A percentile compares a stretch with the other conserved stretches of the same genome.
These are phyloP conservation scores for Hemicordylus capensis DNA, from an alignment of 2,113 vertebrate species.

Conservation along the genomic window DNA sequence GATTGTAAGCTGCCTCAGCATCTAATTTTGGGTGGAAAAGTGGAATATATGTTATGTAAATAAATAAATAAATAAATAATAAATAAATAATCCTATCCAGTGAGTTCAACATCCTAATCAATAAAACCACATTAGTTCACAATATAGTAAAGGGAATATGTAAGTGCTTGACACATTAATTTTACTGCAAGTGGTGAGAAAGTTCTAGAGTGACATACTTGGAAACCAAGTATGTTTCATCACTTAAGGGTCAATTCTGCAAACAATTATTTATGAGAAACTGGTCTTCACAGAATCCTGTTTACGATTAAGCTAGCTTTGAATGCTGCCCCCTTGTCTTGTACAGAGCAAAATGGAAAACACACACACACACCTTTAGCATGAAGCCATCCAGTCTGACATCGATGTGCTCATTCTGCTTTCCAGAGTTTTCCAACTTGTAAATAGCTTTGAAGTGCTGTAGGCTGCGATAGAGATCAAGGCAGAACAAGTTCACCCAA, in stretches of 20 bases:
- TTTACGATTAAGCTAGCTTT: neutral
- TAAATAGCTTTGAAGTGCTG: constrained; percentile 97
- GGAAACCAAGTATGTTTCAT: neutral
- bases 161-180: neutral
- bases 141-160: neutral
- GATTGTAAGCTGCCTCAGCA: too few relatives aligned
- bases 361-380: constrained; percentile 86
- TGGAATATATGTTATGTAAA: too few relatives aligned
- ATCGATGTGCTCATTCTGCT: constrained; percentile 88
- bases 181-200: neutral
- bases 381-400: constrained; percentile 86
- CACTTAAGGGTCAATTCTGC: neutral
- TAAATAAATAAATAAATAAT: too few relatives aligned
- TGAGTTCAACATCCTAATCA: neutral
- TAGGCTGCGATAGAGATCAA: constrained; percentile 89
- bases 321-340: neutral
- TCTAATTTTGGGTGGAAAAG: too few relatives aligned
- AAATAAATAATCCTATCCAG: too few relatives aligned
- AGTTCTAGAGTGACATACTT: neutral
- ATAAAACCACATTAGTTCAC: neutral
- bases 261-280: neutral
- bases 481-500: constrained; percentile 93
- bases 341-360: neutral
- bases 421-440: constrained; percentile 87
- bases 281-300: neutral